Base-by-base conservation (phyloP, 2,113 vertebrate genomes). In the Clarias batrachus region DNA sequence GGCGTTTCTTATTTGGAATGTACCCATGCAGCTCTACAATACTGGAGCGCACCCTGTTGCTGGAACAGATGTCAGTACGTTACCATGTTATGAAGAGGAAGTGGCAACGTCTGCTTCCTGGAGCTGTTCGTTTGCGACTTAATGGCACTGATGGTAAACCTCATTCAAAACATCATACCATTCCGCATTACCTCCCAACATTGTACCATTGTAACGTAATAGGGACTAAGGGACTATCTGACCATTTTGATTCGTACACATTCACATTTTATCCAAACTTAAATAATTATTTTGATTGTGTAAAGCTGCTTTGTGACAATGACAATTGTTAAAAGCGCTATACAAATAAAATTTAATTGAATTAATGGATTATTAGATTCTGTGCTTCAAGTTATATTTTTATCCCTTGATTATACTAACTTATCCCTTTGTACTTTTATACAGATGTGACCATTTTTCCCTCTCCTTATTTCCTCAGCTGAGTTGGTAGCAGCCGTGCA, bases 1-100 rank as follows among this genome's bases (percentile, higher is more conserved):
- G 95, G 95, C 92, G 93, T 2, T 96, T 96, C 87, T 90, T 96
- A 83, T 96, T 95, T 30, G 94, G 95, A 37, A 94, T 96, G 94
- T 96, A 94, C 88, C 93, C 95, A 0, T 96, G 95, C 90, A 90
- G 93, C 85, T 95, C 95, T 4, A 95, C 95, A 0, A 84, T 94
- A 63, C 91, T 93, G 9, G 94, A 96, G 92, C 95, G 95, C 82
- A 91, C 93, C 25, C 87, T 95, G 25, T 91, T 95, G 90, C 92
- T 92, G 88, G 92, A 95, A 91, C 94, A 96, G 90, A 85, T 95
- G 86, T 73, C 89, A 0, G 87, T 94, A 3, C 94, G 94, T 78
- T 96, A 95, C 84, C 91, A 54, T 71, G 92, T 91, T 71, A 95
- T 96, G 95, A 96, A 95, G 88, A 92, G 87, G 86, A 95, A 94